Percentiles rank a stretch among this genome's conserved stretches.
Conservation (phyloP, 2,888 invertebrate genomes). For the Tanypteryx hageni region DNA sequence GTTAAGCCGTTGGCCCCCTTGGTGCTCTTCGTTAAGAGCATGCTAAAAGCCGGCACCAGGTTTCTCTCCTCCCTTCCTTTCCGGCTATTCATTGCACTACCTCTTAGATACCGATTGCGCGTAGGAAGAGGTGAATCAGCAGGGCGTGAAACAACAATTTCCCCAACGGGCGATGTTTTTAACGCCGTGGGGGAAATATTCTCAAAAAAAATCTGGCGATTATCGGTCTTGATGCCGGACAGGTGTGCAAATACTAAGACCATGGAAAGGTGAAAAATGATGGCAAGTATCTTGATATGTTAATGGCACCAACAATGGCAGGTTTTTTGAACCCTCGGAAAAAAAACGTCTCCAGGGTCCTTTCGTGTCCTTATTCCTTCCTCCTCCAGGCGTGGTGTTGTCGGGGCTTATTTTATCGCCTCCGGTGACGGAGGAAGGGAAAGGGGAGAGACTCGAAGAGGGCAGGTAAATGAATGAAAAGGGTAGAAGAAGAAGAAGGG, state of each 20-base stretch:
- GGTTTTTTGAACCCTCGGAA: conserved; percentile 1
- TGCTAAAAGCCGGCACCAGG: too few species aligned
- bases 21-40: too few species aligned
- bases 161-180: not conserved
- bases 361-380: not conserved
- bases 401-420: conserved; percentile 19
- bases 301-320: conserved; percentile 48
- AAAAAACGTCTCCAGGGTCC: not conserved
- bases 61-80: too few species aligned
- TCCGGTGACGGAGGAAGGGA: not conserved
- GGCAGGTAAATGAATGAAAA: not conserved
- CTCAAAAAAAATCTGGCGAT: not conserved
- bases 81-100: too few species aligned
- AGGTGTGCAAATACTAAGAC: conserved; percentile 50
- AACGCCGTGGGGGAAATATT: not conserved
- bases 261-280: conserved; percentile 11
- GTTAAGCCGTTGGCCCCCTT: too few species aligned
- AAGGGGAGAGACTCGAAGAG: not conserved
- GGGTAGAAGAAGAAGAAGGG: not conserved
- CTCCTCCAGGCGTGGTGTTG: not conserved
- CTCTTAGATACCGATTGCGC: too few species aligned
- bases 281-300: conserved; percentile 43
- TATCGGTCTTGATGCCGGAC: conserved; percentile 23
- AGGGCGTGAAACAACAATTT: too few species aligned
- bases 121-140: too few species aligned